phyloP scores from a whole-genome alignment of 2,113 vertebrate species.

The Buteo buteo region DNA sequence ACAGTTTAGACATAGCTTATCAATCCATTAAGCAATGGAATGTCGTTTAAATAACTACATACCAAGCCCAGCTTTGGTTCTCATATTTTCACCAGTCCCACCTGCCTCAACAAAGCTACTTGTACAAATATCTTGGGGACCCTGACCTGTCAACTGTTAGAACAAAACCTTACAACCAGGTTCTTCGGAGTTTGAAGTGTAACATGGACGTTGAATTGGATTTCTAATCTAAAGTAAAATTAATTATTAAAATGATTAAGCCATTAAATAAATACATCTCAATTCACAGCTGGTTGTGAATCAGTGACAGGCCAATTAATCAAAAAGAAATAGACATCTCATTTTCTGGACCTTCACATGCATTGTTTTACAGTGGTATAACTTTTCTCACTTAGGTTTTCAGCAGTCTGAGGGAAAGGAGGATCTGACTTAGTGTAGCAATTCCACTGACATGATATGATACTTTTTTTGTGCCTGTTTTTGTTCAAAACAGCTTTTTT shows the following conservation, averaged over 20 bases:
- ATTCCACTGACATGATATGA: background rate
- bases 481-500: background rate
- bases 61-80: background rate
- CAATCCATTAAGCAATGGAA: background rate
- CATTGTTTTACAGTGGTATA: background rate
- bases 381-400: background rate
- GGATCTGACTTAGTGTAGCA: background rate
- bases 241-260: slow-evolving; percentile 27
- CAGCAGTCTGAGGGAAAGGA: background rate
- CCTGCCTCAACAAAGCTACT: background rate
- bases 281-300: background rate
- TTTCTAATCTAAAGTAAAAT: slow-evolving; percentile 10
- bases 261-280: slow-evolving; percentile 5
- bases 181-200: background rate
- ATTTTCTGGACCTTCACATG: background rate
- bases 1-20: background rate
- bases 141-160: background rate
- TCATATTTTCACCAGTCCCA: background rate
- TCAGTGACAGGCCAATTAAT: background rate
- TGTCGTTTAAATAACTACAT: background rate
- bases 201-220: background rate
- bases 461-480: background rate
- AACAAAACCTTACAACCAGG: background rate
- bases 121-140: background rate
- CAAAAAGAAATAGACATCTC: background rate